These are phyloP conservation scores for Pseudoatta argentina DNA, from an alignment of 1,140 invertebrate genomes.

Conservation along the genomic window DNA sequence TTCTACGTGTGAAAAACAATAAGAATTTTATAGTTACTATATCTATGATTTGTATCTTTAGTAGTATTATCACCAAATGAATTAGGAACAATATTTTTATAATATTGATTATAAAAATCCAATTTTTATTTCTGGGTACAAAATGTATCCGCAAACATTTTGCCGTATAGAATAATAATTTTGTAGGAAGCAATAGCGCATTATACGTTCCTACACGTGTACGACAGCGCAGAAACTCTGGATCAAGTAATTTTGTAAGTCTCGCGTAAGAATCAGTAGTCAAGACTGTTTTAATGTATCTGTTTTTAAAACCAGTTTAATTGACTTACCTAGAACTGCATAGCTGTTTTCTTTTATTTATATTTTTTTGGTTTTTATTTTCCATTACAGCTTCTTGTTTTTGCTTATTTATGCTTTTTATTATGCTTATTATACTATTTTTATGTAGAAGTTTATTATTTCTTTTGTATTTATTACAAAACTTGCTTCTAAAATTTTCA, in stretches of 20 bases:
- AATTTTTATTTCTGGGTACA: not conserved
- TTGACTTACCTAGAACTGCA: not conserved
- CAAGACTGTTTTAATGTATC: constrained; percentile 35
- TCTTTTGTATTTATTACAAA: constrained; percentile 6
- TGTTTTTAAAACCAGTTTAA: constrained; percentile 9
- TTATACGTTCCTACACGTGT: constrained; percentile 80
- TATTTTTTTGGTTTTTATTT: constrained; percentile 3
- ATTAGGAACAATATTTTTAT: not conserved
- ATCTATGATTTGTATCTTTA: not conserved
- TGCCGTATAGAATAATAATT: constrained; percentile 70
- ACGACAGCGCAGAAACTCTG: constrained; percentile 83
- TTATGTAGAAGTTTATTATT: not conserved
- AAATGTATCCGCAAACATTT: constrained; percentile 19
- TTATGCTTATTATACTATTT: too few relatives aligned
- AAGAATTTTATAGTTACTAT: not conserved
- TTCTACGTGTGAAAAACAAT: not conserved
- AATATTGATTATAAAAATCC: not conserved
- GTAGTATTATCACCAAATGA: not conserved
- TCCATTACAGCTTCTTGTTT: constrained; percentile 41
- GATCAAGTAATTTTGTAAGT: constrained; percentile 86
- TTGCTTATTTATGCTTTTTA: constrained; percentile 22
- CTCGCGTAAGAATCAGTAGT: constrained; percentile 54
- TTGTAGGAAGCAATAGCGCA: constrained; percentile 85
- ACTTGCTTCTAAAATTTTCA: constrained; percentile 12
- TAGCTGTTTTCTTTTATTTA: not conserved